Evolutionary conservation across 2,797 vertebrate species (phyloP).

Genomic region (Alosa sapidissima): DNA sequence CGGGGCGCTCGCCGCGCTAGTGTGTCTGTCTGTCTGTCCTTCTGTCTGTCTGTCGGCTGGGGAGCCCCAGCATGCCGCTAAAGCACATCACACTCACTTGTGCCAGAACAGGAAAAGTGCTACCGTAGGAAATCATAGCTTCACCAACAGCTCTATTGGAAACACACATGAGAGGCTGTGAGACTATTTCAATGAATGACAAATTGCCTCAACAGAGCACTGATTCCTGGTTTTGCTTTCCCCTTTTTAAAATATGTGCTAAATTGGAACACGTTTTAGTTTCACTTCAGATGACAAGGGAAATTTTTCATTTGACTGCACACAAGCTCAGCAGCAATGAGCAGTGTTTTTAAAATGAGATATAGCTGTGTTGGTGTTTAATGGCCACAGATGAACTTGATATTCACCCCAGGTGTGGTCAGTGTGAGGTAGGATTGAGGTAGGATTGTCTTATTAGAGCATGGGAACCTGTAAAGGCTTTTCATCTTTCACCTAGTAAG

Average conservation of each 20-base stretch:
- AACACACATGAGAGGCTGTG: background rate
- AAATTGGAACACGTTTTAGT: background rate
- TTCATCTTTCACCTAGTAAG: background rate
- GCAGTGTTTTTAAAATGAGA: background rate
- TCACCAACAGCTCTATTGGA: background rate
- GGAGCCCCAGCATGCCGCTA: background rate
- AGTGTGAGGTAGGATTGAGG: background rate
- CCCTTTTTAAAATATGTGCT: background rate
- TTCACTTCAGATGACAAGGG: background rate
- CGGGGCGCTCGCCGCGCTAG: conserved; percentile 20
- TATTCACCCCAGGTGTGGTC: background rate
- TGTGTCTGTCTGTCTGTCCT: background rate
- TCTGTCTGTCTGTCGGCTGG: conserved; percentile 5
- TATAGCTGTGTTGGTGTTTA: background rate
- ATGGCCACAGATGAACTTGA: background rate
- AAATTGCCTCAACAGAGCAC: background rate
- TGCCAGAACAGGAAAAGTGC: background rate
- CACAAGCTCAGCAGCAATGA: background rate
- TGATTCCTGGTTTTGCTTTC: background rate
- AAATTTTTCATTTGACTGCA: background rate
- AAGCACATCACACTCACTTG: background rate
- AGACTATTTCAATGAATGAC: background rate
- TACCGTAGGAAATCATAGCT: background rate
- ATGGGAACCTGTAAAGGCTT: background rate
- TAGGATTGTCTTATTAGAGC: background rate